Evolutionary conservation across 1,140 invertebrate genomes (phyloP), one percentile per base, ranked within the genome.

Genomic region (Antheraea mylitta): DNA sequence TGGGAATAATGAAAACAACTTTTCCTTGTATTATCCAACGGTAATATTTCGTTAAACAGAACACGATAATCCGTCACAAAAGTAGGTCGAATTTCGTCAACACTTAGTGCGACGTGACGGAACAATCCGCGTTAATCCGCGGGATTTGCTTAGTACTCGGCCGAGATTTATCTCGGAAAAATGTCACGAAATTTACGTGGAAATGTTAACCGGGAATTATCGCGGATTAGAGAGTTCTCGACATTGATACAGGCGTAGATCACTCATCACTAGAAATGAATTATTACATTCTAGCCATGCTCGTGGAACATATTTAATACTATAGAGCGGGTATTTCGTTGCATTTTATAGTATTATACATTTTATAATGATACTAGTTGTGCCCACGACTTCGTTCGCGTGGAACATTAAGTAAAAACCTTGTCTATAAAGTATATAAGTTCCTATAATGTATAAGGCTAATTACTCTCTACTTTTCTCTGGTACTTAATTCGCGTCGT

Each of bases 181-280:
- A 53, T 53, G 45, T 53, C 45, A 53, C 16, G 11, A 53, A 53
- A 53, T 53, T 53, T 53, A 53, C 45, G 45, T n/a, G 45, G 45
- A 53, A 53, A 53, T 53, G 45, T 53, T 53, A 53, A 53, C n/a
- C 45, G 13, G 45, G 45, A 53, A 13, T 53, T 53, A 53, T 53
- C 6, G 45, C 45, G 45, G 45, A 53, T 53, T 53, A 53, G 45
- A 13, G 16, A 13, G 16, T 9, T 16, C 13, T 53, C 45, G 5
- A 53, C 45, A n/a, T 42, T 42, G 38, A 7, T 11, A 42, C 38
- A 7, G 7, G 8, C 38, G 11, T 53, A 53, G 45, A 53, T 13
- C 16, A n/a, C 16, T 53, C 16, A 53, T 53, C 9, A 53, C 16
- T 10, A 53, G 45, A 53, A 9, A n/a, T n/a, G 16, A 53, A 10